phyloP scores from a whole-genome alignment of 2,888 invertebrate species.

The Cheilosia scutellata region DNA sequence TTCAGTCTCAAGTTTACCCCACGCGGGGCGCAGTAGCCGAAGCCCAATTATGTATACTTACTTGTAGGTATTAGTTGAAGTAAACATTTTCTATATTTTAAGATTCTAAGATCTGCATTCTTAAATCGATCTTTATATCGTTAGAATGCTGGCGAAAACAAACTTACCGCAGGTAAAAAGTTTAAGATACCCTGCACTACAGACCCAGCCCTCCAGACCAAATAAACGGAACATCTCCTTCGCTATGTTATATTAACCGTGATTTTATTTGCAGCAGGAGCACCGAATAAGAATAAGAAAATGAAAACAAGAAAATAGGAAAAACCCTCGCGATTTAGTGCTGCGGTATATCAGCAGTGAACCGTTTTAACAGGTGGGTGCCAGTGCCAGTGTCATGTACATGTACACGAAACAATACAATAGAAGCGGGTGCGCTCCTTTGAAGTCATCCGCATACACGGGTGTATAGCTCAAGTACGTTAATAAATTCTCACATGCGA shows the following conservation, averaged over 20 bases:
- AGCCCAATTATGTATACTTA: too few species aligned
- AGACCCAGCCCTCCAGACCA: neutral
- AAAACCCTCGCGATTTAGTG: slow-evolving; percentile 63
- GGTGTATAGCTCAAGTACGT: slow-evolving; percentile 56
- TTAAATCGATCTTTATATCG: too few species aligned
- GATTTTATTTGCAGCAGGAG: slow-evolving; percentile 42
- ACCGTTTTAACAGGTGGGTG: slow-evolving; percentile 72
- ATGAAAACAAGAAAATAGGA: slow-evolving; percentile 9
- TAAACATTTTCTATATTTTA: too few species aligned
- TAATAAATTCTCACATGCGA: slow-evolving; percentile 74
- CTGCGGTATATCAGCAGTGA: slow-evolving; percentile 59
- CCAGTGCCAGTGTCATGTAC: slow-evolving; percentile 19
- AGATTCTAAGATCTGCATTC: too few species aligned
- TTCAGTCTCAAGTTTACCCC: too few species aligned
- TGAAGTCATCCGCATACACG: slow-evolving; percentile 40
- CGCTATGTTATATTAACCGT: slow-evolving; percentile 45
- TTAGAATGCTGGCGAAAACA: too few species aligned
- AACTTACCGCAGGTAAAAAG: neutral
- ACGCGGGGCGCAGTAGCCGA: too few species aligned
- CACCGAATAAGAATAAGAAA: slow-evolving; percentile 17
- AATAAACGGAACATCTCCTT: slow-evolving; percentile 19
- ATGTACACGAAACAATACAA: slow-evolving; percentile 43
- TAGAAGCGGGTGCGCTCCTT: slow-evolving; percentile 33
- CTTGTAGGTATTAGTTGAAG: too few species aligned
- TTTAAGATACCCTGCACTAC: neutral